Conservation (phyloP, 2,888 invertebrate species). For the Hemistola chrysoprasaria region DNA sequence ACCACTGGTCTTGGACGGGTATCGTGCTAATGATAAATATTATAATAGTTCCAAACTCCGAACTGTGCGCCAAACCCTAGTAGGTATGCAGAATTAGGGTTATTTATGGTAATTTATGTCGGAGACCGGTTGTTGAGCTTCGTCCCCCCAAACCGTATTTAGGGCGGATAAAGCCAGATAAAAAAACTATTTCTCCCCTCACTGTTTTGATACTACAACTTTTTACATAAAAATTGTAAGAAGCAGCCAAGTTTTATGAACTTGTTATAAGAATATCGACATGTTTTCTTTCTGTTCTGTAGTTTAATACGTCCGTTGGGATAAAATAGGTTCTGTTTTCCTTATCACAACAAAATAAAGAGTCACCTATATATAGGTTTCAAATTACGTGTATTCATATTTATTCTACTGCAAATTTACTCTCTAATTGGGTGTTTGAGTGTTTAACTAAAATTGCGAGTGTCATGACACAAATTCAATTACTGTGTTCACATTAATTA, state of each 20-base stretch:
- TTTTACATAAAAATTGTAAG: conserved; percentile 28
- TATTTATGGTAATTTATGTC: conserved; percentile 64
- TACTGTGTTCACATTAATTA: no score
- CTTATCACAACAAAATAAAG: conserved; percentile 1
- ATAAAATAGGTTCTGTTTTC: conserved; percentile 12
- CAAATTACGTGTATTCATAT: no score
- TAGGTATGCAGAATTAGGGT: conserved; percentile 43
- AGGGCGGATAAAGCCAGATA: conserved; percentile 32
- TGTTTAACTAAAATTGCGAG: no score
- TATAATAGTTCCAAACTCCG: conserved; percentile 7
- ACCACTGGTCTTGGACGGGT: background rate
- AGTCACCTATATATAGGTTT: no score
- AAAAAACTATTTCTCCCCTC: conserved; percentile 23
- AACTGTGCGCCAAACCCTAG: conserved; percentile 6
- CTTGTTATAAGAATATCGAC: conserved; percentile 26
- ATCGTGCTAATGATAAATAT: conserved; percentile 13
- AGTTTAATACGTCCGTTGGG: conserved; percentile 11
- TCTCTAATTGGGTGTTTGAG: no score
- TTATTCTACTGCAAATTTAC: no score
- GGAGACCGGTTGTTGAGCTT: conserved; percentile 55
- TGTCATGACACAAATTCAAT: no score
- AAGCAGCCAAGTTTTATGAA: conserved; percentile 22
- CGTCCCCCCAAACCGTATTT: conserved; percentile 37
- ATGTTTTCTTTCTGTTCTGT: conserved; percentile 23
- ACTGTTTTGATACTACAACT: conserved; percentile 27